These are phyloP conservation scores for Strix occidentalis DNA, from an alignment of 2,797 vertebrate species.

Conservation along the genomic window DNA sequence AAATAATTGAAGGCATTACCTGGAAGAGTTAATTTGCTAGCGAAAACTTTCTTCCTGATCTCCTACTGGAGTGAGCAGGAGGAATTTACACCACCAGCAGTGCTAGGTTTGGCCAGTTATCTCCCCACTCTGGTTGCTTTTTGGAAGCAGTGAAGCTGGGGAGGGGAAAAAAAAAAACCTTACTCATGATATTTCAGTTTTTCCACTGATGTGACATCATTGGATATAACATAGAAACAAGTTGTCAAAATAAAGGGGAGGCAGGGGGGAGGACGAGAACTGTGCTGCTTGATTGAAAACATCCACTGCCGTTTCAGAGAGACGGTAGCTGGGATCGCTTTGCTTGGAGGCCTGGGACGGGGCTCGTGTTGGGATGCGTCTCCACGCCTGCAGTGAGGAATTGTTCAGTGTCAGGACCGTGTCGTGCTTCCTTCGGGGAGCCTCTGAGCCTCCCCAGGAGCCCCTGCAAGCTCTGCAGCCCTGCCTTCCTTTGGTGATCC, in stretches of 20 bases:
- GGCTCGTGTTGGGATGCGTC: rapidly evolving
- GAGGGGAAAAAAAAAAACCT: background rate
- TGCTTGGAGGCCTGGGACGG: background rate
- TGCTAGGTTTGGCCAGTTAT: background rate
- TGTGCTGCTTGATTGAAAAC: constrained; percentile 39
- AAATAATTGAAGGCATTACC: background rate
- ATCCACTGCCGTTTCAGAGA: background rate
- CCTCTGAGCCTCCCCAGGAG: background rate
- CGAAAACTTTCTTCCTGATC: background rate
- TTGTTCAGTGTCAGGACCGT: background rate
- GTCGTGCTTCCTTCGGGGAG: background rate
- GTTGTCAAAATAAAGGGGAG: constrained; percentile 58
- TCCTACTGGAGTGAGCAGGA: background rate
- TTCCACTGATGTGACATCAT: constrained; percentile 70
- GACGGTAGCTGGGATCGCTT: background rate
- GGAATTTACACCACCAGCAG: background rate
- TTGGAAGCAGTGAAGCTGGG: background rate
- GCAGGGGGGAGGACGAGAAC: background rate
- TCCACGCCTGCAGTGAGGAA: rapidly evolving
- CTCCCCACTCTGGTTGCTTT: background rate
- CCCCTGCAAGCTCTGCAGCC: background rate
- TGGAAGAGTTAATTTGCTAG: constrained; percentile 38
- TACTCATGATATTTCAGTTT: constrained; percentile 52
- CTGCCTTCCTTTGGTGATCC: background rate
- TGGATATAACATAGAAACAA: constrained; percentile 40